Evolutionary conservation across 1,140 invertebrate species (phyloP), one percentile per base, ranked within the genome.

Genomic region (Nylanderia fulva): DNA sequence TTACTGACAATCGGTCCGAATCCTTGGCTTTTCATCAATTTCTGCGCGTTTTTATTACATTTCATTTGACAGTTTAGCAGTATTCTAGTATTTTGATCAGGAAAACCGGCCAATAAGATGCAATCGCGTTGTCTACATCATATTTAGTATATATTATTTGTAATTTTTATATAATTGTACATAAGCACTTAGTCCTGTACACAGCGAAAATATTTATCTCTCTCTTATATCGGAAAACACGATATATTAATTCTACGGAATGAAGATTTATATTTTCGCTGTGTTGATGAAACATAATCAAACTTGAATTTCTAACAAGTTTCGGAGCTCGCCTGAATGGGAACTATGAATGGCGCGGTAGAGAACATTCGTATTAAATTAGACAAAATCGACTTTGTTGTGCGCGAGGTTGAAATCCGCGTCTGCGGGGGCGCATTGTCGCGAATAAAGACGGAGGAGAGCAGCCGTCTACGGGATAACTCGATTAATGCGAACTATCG

Each of bases 401-500:
- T 1, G 33, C 33, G 58, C n/a, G 29, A 48, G 3, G 33, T 4
- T 33, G 21, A 42, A 60, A 82, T 82, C 24, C 5, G n/a, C n/a
- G 36, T 27, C 52, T 45, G 27, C 54, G 11, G 18, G 24, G 18
- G 9, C 0, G 24, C 33, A 71, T 42, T 80, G 76, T 80, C 63
- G 33, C 77, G 77, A 58, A 58, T 72, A 60, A 82, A 72, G 54
- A 42, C 13, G 36, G 18, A 39, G 45, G 21, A 54, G 66, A 60
- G 18, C 66, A 42, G 13, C 24, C 36, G 66, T 80, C 64, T 80
- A 21, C 64, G 52, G 13, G 24, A 82, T 72, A 71, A 82, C 71
- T 82, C 52, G 66, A 82, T 82, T 72, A 72, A 58, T 33, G 64
- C 52, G 24, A 80, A 72, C 42, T 82, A 82, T 72, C 66, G 77